These are phyloP conservation scores for Scrobipalpa atriplicella DNA, from an alignment of 2,888 invertebrate species.

Conservation along the genomic window DNA sequence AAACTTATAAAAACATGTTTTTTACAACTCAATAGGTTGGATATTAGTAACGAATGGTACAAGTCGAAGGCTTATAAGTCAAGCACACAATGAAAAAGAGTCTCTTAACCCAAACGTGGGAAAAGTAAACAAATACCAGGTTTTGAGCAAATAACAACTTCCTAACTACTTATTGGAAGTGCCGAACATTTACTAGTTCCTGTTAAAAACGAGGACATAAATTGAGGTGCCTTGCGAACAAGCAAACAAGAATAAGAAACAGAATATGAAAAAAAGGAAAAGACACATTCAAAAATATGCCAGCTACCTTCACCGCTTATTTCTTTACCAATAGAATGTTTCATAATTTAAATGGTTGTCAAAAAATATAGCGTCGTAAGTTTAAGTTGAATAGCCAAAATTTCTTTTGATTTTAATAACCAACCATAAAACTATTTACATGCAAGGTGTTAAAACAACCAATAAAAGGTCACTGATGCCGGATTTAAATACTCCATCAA, in stretches of 20 bases:
- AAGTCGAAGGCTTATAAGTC: slow-evolving; percentile 19
- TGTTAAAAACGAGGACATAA: slow-evolving; percentile 19
- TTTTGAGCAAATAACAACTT: slow-evolving; percentile 49
- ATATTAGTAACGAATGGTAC: background rate
- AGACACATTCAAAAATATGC: background rate
- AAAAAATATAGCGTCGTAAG: no score
- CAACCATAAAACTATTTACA: no score
- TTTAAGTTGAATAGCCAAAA: no score
- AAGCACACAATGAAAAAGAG: slow-evolving; percentile 48
- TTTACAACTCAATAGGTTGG: background rate
- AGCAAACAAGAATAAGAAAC: background rate
- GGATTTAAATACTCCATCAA: background rate
- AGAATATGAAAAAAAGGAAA: background rate
- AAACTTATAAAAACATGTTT: no score
- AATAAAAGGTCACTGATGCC: no score
- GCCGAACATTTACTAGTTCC: slow-evolving; percentile 30
- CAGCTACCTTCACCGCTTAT: background rate
- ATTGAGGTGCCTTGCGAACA: background rate
- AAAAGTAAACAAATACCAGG: slow-evolving; percentile 56
- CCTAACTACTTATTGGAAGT: slow-evolving; percentile 46
- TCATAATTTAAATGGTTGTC: no score
- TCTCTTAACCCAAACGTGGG: slow-evolving; percentile 51
- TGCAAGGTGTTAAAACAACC: no score
- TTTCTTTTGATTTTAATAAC: no score
- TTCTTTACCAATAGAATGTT: background rate